Base-by-base conservation (phyloP, 2,888 invertebrate genomes). In the Eremobia ochroleuca region DNA sequence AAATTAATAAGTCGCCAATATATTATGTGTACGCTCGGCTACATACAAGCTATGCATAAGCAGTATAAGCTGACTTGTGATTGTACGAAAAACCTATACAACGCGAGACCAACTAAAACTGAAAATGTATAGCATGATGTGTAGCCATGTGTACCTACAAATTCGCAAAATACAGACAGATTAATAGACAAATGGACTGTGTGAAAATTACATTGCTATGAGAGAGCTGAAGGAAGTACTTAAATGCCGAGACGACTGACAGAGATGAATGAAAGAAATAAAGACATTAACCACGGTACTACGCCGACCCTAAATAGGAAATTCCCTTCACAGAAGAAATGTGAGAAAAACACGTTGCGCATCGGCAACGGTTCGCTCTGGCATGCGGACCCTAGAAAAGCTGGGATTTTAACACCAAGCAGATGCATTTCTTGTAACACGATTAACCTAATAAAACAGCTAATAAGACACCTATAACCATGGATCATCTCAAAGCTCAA, bases 181-280 rank as follows among this genome's bases (percentile, higher is more conserved):
- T 55, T 18, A 37, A 37, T 55, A 64, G 5, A 59, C 28, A 58
- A 37, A 77, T 59, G 78, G 25, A 25, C 18, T 40, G 28, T 52
- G n/a, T 52, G 4, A 43, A 76, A 76, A 21, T 43, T 31, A 34
- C 46, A 34, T 79, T 34, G 34, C 34, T 77, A 77, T 77, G 55
- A 77, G 11, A 18, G 9, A 77, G 18, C 25, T 58, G 25, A 64
- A 65, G 25, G 15, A n/a, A 73, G 64, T 64, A 76, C 52, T 46
- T 46, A 58, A 61, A 55, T 28, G 28, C 55, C 18, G 46, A 28
- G 25, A 73, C 21, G 43, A 6, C 49, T 65, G 78, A 59, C 78
- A 81, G 28, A 81, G 74, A 79, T 40, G 28, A 58, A 73, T 59
- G 81, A 65, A 66, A 74, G 43, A 58, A 43, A 46, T 25, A 21